A percentile compares a stretch with the other conserved stretches of the same genome.
These are phyloP conservation scores for Brachyalestes nurse DNA, from an alignment of 2,797 vertebrate genomes.

Conservation along the genomic window DNA sequence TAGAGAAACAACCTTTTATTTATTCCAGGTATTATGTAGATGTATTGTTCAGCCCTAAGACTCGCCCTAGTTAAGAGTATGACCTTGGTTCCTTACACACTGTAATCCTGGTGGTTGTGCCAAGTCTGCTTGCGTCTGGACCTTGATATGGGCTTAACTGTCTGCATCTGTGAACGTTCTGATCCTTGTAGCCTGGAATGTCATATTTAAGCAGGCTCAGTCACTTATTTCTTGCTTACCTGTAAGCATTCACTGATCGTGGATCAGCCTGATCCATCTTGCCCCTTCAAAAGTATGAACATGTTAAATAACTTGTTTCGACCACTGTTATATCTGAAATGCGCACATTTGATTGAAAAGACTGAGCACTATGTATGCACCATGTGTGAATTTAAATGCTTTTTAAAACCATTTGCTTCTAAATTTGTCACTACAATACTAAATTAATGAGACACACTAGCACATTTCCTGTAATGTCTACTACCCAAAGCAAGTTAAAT, in stretches of 20 bases:
- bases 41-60: neutral
- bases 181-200: neutral
- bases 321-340: neutral
- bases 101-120: conserved; percentile 5
- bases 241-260: conserved; percentile 77
- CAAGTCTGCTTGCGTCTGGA: neutral
- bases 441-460: no score
- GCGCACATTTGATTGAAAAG: neutral
- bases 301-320: neutral
- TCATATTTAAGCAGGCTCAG: conserved; percentile 73
- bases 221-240: conserved; percentile 85
- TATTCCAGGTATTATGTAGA: neutral
- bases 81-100: neutral
- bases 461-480: no score
- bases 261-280: neutral
- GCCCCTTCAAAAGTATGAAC: neutral
- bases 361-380: no score
- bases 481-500: no score
- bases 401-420: no score
- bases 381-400: no score
- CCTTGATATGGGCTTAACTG: neutral
- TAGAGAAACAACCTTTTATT: neutral
- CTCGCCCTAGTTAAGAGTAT: neutral
- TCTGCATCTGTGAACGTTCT: neutral
- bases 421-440: no score